These are phyloP conservation scores for Cyanoderma ruficeps DNA, from an alignment of 2,113 vertebrate species.

Conservation along the genomic window DNA sequence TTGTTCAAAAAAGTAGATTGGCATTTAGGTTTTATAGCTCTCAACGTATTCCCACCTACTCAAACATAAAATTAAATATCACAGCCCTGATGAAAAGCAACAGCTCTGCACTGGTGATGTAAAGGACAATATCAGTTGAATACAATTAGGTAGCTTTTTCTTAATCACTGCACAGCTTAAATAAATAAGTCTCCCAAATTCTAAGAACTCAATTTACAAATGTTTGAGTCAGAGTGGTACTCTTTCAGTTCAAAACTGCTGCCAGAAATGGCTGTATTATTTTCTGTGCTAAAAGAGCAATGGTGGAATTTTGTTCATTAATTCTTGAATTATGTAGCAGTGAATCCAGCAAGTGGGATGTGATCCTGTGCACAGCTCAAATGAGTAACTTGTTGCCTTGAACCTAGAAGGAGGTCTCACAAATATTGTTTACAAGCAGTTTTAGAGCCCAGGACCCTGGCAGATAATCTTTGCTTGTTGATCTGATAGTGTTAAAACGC, in stretches of 20 bases:
- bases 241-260: background rate
- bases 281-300: background rate
- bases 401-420: background rate
- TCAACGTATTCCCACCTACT: slow-evolving; percentile 46
- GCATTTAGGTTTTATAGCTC: slow-evolving; percentile 46
- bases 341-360: background rate
- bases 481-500: background rate
- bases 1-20: slow-evolving; percentile 55
- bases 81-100: slow-evolving; percentile 41
- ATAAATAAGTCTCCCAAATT: background rate
- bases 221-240: background rate
- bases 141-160: background rate
- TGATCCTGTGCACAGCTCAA: background rate
- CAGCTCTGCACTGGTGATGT: slow-evolving; percentile 15
- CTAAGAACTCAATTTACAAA: background rate
- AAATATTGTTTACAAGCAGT: background rate
- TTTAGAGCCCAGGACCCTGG: background rate
- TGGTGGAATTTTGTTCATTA: background rate
- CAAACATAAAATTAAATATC: slow-evolving; percentile 63
- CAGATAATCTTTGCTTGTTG: background rate
- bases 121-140: slow-evolving; percentile 5
- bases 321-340: background rate
- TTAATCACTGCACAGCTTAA: background rate
- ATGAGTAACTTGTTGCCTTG: background rate
- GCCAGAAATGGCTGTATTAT: background rate